Percentiles rank a stretch among this genome's conserved stretches.
Evolutionary conservation across 37 sponge, comb jelly and placozoan genomes (phyloP).

Genomic region (Chondrilla cf. caribensis): DNA sequence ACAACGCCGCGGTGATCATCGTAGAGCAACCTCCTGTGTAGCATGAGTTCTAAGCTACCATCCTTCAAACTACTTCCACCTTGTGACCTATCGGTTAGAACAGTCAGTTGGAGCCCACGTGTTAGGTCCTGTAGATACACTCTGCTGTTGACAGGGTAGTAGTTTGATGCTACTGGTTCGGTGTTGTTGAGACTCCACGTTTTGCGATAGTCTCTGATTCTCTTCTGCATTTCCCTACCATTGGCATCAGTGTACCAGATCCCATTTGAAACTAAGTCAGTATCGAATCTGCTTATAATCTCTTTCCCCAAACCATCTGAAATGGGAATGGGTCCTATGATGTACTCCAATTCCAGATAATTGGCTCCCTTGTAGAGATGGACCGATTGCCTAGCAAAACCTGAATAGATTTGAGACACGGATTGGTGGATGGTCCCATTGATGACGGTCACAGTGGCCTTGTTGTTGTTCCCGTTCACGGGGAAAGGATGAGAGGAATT

Average conservation of each 20-base stretch:
- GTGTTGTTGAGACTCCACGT: slow-evolving; percentile 81
- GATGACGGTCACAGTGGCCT: slow-evolving; percentile 25
- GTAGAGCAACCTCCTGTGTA: slow-evolving; percentile 59
- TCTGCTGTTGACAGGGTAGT: slow-evolving; percentile 92
- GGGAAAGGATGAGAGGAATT: slow-evolving; percentile 42
- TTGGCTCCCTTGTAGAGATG: slow-evolving; percentile 41
- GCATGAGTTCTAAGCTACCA: slow-evolving; percentile 70
- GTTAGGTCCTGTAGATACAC: slow-evolving; percentile 56
- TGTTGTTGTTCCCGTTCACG: slow-evolving; percentile 26
- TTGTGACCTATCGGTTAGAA: slow-evolving; percentile 90
- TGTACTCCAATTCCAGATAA: slow-evolving; percentile 75
- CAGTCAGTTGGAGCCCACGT: slow-evolving; percentile 72
- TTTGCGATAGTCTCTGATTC: slow-evolving; percentile 74
- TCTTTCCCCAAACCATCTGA: slow-evolving; percentile 84
- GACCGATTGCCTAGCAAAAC: slow-evolving; percentile 41
- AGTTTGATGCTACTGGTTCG: slow-evolving; percentile 91
- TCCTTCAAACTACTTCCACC: slow-evolving; percentile 85
- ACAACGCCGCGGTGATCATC: slow-evolving; percentile 85
- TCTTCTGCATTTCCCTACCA: slow-evolving; percentile 85
- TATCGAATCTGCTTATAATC: slow-evolving; percentile 76
- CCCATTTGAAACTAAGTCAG: slow-evolving; percentile 43
- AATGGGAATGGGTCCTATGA: slow-evolving; percentile 72
- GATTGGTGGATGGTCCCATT: slow-evolving; percentile 5
- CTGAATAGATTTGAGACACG: slow-evolving; percentile 16
- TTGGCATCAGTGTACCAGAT: slow-evolving; percentile 92